Evolutionary conservation across 2,797 vertebrate genomes (phyloP), one percentile per base, ranked within the genome.

Genomic region (Girardinus metallicus): DNA sequence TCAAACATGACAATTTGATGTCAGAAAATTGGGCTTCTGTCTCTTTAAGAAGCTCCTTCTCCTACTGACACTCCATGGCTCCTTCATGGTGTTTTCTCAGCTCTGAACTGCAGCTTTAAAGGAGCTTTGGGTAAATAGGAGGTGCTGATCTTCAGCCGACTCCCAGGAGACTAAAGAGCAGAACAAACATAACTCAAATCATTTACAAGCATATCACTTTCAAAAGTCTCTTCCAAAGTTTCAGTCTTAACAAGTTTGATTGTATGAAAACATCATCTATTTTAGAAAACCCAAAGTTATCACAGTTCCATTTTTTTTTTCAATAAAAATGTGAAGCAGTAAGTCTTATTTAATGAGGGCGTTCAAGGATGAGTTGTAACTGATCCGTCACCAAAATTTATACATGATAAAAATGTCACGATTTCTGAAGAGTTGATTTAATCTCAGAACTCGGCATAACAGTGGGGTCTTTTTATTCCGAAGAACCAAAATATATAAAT

Each of bases 101-200:
- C 49, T 51, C 21, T 51, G 49, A 51, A 9, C 21, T 21, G 21
- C 49, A 51, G 7, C 49, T 23, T 51, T 26, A 23, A 51, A 51
- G 49, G 8, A 51, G 49, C 7, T 51, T 23, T 51, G 21, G 49
- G 2, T 9, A 51, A 51, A 51, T 51, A 3, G 49, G 49, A 51
- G 49, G 21, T 23, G 88, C 81, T 53, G 94, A 95, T 88, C 87
- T 77, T 88, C 82, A 39, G 21, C 81, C 34, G 0, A 77, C 85
- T 80, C 83, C 79, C 43, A 26, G 39, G 41, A 74, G 43, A 81
- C 72, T 73, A 36, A 75, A 70, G 29, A 86, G 87, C 83, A 87
- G 87, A 93, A 90, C 91, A 91, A 92, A 88, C 31, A 4, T 71
- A 47, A 77, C 78, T 72, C 21, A 73, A 41, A 43, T 8, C 2